phyloP scores from a whole-genome alignment of 2,113 vertebrate genomes.

The Meleagris gallopavo region DNA sequence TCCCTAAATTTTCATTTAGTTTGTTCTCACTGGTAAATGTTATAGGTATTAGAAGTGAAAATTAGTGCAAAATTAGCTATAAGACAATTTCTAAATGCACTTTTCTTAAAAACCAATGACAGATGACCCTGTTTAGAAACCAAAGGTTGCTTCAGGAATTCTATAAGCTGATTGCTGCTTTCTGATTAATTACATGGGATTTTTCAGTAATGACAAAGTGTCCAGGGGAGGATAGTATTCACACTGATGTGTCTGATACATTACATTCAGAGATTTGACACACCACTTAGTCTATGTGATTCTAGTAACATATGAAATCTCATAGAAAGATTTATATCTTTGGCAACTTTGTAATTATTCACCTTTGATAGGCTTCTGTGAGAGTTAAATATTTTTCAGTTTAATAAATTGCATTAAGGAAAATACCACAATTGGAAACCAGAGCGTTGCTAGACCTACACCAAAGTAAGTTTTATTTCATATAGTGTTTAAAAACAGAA shows the following conservation, averaged over 20 bases:
- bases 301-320: not conserved
- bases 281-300: not conserved
- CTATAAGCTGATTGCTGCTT: not conserved
- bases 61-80: not conserved
- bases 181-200: not conserved
- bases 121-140: not conserved
- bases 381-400: not conserved
- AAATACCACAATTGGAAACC: not conserved
- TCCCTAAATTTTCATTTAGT: not conserved
- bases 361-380: not conserved
- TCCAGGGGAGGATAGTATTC: not conserved
- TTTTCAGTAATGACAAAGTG: not conserved
- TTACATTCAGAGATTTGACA: not conserved
- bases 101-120: not conserved
- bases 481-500: not conserved
- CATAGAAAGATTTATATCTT: not conserved
- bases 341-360: not conserved
- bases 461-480: not conserved
- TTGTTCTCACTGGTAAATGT: not conserved
- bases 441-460: not conserved
- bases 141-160: not conserved
- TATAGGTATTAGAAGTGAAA: not conserved
- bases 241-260: not conserved
- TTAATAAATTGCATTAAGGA: not conserved
- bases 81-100: not conserved